Evolutionary conservation across 2,888 invertebrate species (phyloP), one percentile per base, ranked within the genome.

Genomic region (Tuta absoluta): DNA sequence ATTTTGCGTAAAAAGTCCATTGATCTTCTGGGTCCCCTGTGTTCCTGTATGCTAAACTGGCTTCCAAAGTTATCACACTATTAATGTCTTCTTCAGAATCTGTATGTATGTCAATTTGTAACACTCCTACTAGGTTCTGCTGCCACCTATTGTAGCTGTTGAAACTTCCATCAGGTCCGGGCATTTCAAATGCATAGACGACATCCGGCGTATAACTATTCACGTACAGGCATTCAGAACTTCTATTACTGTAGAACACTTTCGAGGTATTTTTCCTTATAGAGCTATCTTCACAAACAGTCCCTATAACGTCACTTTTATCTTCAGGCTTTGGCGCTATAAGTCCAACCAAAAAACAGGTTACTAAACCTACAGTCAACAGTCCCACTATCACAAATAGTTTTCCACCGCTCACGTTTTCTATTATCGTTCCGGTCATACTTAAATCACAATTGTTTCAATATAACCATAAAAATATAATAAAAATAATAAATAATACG

Each of bases 81-180:
- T 93, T 93, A 0, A 94, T 85, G 82, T 93, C 91, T 75, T 94
- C 92, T 72, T 94, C 93, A 0, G 93, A 91, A 73, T 94, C 94
- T 77, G 96, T 96, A 23, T 94, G 93, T 66, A 99, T 94, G 70
- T 99, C 98, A 37, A 98, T 91, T 82, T 97, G 95, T 23, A 99
- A 87, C 19, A 99, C 95, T 2, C 98, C 98, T 65, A 99, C 96
- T 66, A 99, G 92, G 88, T 97, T 98, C 86, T 99, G 99, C 84
- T 99, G 99, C 99, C 98, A 99, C 70, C 99, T 94, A 0, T 98
- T 98, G 89, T 97, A 99, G 85, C 98, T 97, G 67, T 98, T 86
- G 23, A 93, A 89, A 67, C 93, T 94, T 65, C 95, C 95, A 57
- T 96, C 93, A 0, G 96, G 95, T 24, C 95, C 85, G 14, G 99